Conservation (phyloP, 2,113 vertebrate genomes). For the Semnornis frantzii region DNA sequence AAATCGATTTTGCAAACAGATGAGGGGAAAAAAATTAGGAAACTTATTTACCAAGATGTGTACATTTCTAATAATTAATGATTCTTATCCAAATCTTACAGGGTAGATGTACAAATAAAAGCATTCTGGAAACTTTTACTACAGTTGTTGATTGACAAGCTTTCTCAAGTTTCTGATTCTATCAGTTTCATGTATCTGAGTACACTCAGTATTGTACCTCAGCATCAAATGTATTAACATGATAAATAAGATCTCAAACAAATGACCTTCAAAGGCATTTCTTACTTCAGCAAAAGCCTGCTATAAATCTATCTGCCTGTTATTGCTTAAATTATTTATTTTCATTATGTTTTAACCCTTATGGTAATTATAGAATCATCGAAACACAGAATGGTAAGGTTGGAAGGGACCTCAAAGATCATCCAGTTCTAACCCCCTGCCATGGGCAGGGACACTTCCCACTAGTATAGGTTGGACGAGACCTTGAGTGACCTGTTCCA, state of each 20-base stretch:
- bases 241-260: not conserved
- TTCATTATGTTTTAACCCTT: not conserved
- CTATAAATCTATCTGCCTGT: not conserved
- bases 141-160: not conserved
- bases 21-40: not conserved
- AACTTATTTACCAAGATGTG: not conserved
- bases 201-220: not conserved
- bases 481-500: too few relatives aligned
- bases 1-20: not conserved
- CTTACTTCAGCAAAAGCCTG: not conserved
- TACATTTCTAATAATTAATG: not conserved
- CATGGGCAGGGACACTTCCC: too few relatives aligned
- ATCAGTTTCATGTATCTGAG: not conserved
- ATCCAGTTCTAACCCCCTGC: too few relatives aligned
- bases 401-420: too few relatives aligned
- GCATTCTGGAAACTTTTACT: not conserved
- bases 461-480: too few relatives aligned
- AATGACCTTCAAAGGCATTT: not conserved
- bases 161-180: not conserved
- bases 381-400: too few relatives aligned
- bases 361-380: too few relatives aligned
- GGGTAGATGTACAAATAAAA: not conserved
- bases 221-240: not conserved
- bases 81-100: not conserved
- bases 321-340: not conserved